These are phyloP conservation scores for Gymnarchus niloticus DNA, from an alignment of 2,113 vertebrate genomes.

Conservation along the genomic window DNA sequence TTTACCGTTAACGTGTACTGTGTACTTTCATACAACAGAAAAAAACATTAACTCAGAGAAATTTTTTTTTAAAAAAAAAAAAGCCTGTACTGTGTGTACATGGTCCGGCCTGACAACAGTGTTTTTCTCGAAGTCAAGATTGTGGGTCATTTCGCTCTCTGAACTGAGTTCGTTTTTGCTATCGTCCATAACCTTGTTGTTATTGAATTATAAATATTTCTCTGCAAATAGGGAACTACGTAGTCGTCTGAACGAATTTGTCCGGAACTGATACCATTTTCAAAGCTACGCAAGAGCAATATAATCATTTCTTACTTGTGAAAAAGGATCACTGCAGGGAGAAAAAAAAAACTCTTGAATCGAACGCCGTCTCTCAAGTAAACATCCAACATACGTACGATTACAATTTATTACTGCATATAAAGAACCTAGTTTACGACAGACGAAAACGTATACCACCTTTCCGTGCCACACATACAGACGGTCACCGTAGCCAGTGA, in stretches of 20 bases:
- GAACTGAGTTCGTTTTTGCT: too few species aligned
- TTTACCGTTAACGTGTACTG: background rate
- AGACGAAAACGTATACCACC: background rate
- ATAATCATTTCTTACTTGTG: background rate
- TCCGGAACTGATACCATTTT: background rate
- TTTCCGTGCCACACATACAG: slow-evolving; percentile 2
- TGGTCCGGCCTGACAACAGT: background rate
- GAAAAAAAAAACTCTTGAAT: background rate
- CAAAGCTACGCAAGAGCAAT: background rate
- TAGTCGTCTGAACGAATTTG: background rate
- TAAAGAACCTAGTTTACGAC: background rate
- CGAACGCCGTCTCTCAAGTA: background rate
- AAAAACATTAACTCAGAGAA: background rate
- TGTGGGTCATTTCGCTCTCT: too few species aligned
- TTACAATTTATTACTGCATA: background rate
- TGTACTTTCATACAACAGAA: background rate
- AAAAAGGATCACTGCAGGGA: background rate
- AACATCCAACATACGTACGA: background rate
- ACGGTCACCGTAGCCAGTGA: background rate
- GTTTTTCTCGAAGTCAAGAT: background rate
- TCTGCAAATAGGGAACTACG: background rate
- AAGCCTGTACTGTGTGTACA: background rate
- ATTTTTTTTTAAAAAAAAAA: background rate
- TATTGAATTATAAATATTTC: background rate
- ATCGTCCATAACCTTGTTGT: background rate